Evolutionary conservation across 2,113 vertebrate genomes (phyloP).

Genomic region (Mus spicilegus): DNA sequence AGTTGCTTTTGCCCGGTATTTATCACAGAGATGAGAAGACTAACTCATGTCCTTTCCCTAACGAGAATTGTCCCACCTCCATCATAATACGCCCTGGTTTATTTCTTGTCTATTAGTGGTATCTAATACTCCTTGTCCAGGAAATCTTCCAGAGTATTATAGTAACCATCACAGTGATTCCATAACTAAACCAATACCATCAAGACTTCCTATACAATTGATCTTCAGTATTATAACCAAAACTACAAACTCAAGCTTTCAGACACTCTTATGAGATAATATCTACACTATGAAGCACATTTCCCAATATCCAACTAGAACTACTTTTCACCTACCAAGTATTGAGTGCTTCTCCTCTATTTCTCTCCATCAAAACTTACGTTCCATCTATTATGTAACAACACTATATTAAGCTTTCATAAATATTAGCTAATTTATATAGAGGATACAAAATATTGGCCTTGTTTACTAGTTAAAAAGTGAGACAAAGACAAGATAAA

Average conservation of each 20-base stretch:
- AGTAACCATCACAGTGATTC: neutral
- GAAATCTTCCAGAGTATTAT: neutral
- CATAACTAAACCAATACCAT: neutral
- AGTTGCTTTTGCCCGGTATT: no score
- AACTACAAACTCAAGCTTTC: neutral
- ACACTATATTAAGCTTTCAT: neutral
- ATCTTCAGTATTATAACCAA: neutral
- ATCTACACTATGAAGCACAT: neutral
- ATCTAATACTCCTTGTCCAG: neutral
- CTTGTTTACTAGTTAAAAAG: neutral
- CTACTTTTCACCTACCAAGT: no score
- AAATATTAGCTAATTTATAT: conserved; percentile 26
- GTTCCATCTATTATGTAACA: neutral
- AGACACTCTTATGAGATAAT: neutral
- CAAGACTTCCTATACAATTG: neutral
- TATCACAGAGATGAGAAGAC: neutral
- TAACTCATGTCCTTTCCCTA: neutral
- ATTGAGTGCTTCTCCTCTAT: neutral
- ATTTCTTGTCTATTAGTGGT: neutral
- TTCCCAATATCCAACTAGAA: neutral
- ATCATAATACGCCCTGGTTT: neutral
- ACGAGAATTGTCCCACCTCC: neutral
- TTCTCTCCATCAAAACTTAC: neutral
- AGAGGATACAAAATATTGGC: neutral
- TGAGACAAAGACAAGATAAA: neutral